Conservation (phyloP, 2,797 vertebrate species). For the Cuculus canorus region DNA sequence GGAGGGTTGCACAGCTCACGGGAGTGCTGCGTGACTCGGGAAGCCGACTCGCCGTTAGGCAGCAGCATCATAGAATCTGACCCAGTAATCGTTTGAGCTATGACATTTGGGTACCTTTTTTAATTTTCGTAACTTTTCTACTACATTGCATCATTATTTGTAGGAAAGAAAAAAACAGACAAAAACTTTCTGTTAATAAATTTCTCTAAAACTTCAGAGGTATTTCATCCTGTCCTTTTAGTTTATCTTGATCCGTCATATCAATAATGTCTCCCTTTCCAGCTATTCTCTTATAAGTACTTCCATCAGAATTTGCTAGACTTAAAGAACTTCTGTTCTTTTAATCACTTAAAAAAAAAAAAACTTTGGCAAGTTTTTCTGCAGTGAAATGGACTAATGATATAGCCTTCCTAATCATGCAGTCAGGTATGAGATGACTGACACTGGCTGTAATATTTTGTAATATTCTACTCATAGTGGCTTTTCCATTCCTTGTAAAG, state of each 20-base stretch:
- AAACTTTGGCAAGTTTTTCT: neutral
- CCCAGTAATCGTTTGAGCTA: neutral
- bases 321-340: neutral
- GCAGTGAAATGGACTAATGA: neutral
- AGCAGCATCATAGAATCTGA: neutral
- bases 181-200: neutral
- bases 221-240: neutral
- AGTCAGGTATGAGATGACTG: neutral
- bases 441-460: neutral
- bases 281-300: neutral
- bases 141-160: neutral
- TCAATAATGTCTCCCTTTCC: neutral
- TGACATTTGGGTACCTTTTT: accelerated
- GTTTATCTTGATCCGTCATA: neutral
- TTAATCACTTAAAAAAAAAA: neutral
- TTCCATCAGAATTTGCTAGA: neutral
- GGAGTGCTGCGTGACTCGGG: accelerated
- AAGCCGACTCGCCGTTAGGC: neutral
- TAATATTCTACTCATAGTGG: neutral
- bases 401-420: neutral
- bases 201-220: neutral
- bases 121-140: neutral
- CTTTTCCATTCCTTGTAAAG: neutral
- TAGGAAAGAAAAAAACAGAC: neutral
- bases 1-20: neutral